Conservation (phyloP, 2,797 vertebrate species). For the Clamator glandarius region DNA sequence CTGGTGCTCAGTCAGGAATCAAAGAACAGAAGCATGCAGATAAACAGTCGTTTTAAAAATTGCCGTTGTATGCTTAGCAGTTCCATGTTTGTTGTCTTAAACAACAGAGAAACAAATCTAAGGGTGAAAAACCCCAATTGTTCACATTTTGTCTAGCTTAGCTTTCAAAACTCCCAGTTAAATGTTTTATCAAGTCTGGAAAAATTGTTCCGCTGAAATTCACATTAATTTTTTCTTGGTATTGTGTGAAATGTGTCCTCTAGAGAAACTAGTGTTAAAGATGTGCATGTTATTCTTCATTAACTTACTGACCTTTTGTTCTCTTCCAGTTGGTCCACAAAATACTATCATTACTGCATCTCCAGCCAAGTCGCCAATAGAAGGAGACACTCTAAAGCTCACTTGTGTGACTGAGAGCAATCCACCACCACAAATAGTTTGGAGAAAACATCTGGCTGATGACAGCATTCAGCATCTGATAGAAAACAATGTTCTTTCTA, state of each 20-base stretch:
- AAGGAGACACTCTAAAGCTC: constrained; percentile 36
- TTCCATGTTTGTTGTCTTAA: background rate
- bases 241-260: background rate
- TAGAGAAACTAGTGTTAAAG: background rate
- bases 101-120: background rate
- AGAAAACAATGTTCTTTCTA: constrained; percentile 1
- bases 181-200: background rate
- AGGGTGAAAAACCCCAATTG: background rate
- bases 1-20: background rate
- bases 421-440: constrained; percentile 38
- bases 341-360: constrained; percentile 31
- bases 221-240: background rate
- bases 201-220: background rate
- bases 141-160: background rate
- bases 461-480: background rate
- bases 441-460: constrained; percentile 45
- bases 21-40: background rate
- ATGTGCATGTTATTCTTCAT: background rate
- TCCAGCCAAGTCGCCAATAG: background rate
- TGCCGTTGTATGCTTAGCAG: background rate
- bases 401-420: constrained; percentile 60
- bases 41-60: background rate
- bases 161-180: background rate
- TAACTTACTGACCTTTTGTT: background rate
- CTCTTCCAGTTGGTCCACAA: constrained; percentile 59